A percentile compares a stretch with the other conserved stretches of the same genome.
These are phyloP conservation scores for Picathartes gymnocephalus DNA, from an alignment of 2,113 vertebrate species.

Conservation along the genomic window DNA sequence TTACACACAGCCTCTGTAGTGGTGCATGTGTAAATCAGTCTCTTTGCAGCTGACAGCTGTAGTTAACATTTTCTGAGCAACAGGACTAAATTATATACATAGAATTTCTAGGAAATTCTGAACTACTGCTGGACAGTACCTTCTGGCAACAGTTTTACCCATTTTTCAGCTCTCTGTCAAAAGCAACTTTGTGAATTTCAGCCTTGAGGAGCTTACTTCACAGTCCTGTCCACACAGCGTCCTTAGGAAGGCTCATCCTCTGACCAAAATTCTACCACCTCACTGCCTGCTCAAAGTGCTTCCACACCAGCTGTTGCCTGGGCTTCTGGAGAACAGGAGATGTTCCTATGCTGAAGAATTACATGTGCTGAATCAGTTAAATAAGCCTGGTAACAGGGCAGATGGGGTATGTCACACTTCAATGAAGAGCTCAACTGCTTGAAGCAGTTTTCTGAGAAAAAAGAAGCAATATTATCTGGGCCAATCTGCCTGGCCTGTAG, in stretches of 20 bases:
- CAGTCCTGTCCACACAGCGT: neutral
- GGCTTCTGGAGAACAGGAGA: neutral
- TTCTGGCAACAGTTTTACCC: neutral
- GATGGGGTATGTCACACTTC: neutral
- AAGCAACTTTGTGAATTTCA: neutral
- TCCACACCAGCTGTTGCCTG: neutral
- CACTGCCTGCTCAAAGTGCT: neutral
- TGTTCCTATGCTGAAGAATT: neutral
- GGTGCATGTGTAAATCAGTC: neutral
- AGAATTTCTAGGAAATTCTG: neutral
- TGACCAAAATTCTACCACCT: neutral
- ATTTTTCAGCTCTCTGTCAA: neutral
- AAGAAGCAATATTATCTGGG: neutral
- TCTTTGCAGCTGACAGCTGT: neutral
- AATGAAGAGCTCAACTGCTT: neutral
- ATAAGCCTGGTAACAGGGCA: neutral
- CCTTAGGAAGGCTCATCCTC: neutral
- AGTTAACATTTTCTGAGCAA: neutral
- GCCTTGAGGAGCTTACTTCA: neutral
- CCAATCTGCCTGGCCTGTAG: neutral
- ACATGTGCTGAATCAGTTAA: neutral
- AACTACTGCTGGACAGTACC: neutral
- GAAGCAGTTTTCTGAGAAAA: neutral
- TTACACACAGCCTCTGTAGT: neutral
- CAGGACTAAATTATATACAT: accelerated